phyloP scores from a whole-genome alignment of 2,113 vertebrate species.

The Nyctereutes procyonoides region DNA sequence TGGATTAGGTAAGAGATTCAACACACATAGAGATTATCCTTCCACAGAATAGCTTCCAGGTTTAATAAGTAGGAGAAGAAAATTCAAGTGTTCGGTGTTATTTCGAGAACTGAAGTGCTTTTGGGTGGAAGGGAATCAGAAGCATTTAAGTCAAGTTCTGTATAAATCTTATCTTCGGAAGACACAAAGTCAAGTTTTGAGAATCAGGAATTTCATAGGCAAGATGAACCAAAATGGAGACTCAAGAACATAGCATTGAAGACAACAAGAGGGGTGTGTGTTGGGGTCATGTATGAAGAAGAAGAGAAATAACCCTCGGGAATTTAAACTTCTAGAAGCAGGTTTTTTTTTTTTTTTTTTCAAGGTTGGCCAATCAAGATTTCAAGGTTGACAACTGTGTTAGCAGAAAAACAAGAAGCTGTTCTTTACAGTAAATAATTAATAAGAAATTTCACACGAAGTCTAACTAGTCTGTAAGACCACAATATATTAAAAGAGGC shows the following conservation, averaged over 20 bases:
- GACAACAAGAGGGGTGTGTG: not conserved
- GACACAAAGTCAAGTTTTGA: not conserved
- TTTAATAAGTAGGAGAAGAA: not conserved
- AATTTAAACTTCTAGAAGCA: not conserved
- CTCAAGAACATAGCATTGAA: not conserved
- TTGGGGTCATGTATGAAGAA: not conserved
- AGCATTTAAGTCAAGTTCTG: not conserved
- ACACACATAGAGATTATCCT: not conserved
- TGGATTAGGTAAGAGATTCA: not conserved
- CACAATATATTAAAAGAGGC: not conserved
- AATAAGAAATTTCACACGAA: constrained; percentile 1
- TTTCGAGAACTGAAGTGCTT: not conserved
- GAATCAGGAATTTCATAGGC: not conserved
- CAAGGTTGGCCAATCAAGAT: not conserved
- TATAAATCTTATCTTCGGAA: not conserved
- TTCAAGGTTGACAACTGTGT: not conserved
- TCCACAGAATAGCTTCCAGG: not conserved
- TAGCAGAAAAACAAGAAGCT: not conserved
- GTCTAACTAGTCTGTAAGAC: not conserved
- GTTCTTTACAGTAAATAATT: not conserved
- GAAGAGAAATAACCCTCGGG: not conserved
- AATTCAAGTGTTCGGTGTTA: not conserved
- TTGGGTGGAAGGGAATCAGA: not conserved
- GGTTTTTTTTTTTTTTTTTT: not conserved
- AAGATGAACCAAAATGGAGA: not conserved